Percentiles rank a stretch among this genome's conserved stretches.
Conservation (phyloP, 1,140 invertebrate genomes). For the Augochlora pura region DNA sequence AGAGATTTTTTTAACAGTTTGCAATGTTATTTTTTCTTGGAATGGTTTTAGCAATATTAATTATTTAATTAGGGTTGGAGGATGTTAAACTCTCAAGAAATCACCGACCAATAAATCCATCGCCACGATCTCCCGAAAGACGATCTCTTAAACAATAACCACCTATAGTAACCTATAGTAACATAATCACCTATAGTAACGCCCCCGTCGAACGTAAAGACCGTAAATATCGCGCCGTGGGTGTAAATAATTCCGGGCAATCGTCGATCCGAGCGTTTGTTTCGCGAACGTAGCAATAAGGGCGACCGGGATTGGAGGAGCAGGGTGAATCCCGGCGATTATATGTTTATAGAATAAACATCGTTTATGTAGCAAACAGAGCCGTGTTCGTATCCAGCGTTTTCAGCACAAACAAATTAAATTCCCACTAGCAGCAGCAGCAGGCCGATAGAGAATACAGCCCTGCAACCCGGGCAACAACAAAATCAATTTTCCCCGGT, state of each 20-base stretch:
- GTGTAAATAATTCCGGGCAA: neutral
- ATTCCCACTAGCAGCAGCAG: constrained; percentile 1
- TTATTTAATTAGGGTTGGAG: too few relatives aligned
- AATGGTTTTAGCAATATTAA: too few relatives aligned
- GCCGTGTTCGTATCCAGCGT: neutral
- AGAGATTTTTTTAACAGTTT: too few relatives aligned
- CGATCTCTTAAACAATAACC: too few relatives aligned
- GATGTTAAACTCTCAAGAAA: too few relatives aligned
- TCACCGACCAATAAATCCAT: too few relatives aligned
- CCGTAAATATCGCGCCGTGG: neutral
- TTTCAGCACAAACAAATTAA: constrained; percentile 29
- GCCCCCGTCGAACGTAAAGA: too few relatives aligned
- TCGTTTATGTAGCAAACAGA: constrained; percentile 1
- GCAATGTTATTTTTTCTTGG: too few relatives aligned
- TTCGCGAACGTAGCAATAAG: constrained; percentile 6
- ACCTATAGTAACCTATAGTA: too few relatives aligned
- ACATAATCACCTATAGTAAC: too few relatives aligned
- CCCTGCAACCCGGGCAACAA: neutral
- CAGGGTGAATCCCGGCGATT: neutral
- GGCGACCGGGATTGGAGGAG: neutral
- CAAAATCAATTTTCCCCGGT: constrained; percentile 34
- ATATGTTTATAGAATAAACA: neutral
- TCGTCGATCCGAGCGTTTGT: neutral
- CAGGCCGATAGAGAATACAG: constrained; percentile 18
- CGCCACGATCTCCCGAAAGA: too few relatives aligned